Evolutionary conservation across 2,797 vertebrate genomes (phyloP).

Genomic region (Manis javanica): DNA sequence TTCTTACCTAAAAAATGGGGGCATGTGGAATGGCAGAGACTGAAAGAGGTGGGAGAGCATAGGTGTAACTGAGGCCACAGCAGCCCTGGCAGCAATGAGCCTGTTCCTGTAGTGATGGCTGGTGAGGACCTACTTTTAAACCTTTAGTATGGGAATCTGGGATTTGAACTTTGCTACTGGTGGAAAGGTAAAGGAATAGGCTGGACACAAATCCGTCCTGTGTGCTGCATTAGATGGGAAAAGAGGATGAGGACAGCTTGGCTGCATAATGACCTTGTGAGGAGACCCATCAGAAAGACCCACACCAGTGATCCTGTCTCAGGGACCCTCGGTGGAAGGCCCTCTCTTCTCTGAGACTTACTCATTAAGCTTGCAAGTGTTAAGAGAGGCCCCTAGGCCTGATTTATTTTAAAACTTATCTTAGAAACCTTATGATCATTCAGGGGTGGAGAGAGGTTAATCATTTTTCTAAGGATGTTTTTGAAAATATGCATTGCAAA

Average conservation of each 20-base stretch:
- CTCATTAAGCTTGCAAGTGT: not conserved
- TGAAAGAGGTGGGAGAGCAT: not conserved
- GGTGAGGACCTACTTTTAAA: not conserved
- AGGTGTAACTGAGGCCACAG: fast-evolving
- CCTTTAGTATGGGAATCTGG: not conserved
- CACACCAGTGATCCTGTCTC: not conserved
- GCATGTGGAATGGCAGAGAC: not conserved
- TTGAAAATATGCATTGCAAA: conserved; percentile 61
- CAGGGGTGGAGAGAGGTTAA: not conserved
- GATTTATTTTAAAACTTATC: not conserved
- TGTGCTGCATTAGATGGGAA: too few species aligned
- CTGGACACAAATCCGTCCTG: not conserved
- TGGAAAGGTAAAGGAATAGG: not conserved
- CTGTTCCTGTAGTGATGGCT: not conserved
- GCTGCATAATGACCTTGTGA: not conserved
- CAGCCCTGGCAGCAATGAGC: not conserved
- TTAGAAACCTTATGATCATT: not conserved
- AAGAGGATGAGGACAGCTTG: not conserved
- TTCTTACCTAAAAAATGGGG: conserved; percentile 15
- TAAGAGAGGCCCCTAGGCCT: not conserved
- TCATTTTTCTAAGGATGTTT: conserved; percentile 48
- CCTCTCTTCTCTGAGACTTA: not conserved
- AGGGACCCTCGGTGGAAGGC: not conserved
- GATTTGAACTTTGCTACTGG: not conserved
- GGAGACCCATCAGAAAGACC: not conserved